Evolutionary conservation across 2,113 vertebrate genomes (phyloP), one percentile per base, ranked within the genome.

Genomic region (Sakesphorus luctuosus): DNA sequence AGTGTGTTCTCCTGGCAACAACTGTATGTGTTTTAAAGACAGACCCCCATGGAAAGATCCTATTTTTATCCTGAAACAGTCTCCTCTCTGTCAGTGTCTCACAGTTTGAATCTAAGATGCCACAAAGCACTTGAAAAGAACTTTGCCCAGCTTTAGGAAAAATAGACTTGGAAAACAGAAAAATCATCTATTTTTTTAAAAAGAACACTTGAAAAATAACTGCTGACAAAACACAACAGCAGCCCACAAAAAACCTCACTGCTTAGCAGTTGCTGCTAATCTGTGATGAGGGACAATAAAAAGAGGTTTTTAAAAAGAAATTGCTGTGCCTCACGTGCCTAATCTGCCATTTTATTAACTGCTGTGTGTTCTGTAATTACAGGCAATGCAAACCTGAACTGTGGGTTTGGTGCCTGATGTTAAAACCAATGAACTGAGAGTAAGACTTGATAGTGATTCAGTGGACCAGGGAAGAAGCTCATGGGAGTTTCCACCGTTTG

Each of bases 141-240:
- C 10, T 93, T 82, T 53, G 40, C 58, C 78, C 79, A 52, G 50
- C 31, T 76, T 76, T 61, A 63, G 47, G 3, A 13, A 78, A 65
- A 58, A 35, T 6, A 47, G 11, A 63, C 26, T 36, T 20, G 4
- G 29, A 81, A 88, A 95, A 93, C 26, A 87, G 46, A 68, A 87
- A 83, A 91, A 72, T 40, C 0, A 38, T 53, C 10, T 44, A 0
- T 29, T 82, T 73, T 79, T 77, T 84, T 71, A 58, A 18, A 44
- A 82, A 80, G 33, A 94, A 55, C 40, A 21, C 47, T 85, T 80
- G 61, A 78, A 50, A 89, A 91, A 79, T 52, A 96, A 74, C 68
- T 78, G 93, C 84, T 89, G 77, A 87, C 84, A 91, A 82, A 76
- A 77, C 35, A 76, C 73, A 92, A 75, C 20, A 89, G 53, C 65